Evolutionary conservation across 2,797 vertebrate species (phyloP), one percentile per base, ranked within the genome.

Genomic region (Sebastes minor): DNA sequence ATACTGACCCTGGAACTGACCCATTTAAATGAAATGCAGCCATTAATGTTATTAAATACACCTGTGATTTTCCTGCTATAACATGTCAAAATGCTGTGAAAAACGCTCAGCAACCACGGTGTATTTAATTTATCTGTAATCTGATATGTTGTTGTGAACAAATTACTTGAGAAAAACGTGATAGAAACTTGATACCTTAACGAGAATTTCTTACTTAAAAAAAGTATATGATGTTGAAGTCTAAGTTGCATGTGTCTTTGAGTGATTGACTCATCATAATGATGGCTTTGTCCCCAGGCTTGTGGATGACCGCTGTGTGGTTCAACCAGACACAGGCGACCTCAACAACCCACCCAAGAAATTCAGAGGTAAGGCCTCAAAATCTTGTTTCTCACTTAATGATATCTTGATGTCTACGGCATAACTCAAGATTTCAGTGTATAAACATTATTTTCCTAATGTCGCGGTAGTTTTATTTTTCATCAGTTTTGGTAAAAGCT

Each of bases 271-370:
- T 86, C 49, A 59, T 62, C 67, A 16, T 69, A 33, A 57, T 79
- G 27, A 56, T 23, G 59, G 32, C 60, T 85, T 83, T 94, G 59
- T 94, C 88, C 87, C 27, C 94, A 99, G 99, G 88, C 96, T 99
- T 85, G 99, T 99, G 84, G 99, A 99, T 86, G 99, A 99, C 79
- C 97, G 99, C 30, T 99, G 98, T 89, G 99, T 99, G 69, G 98
- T 99, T 2, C 98, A 99, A 90, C 99, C 99, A 57, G 98, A 99
- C 90, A 95, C 98, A 1, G 99, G 99, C 1, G 98, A 99, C 93
- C 98, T 99, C 84, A 98, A 97, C 94, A 99, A 98, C 86, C 99
- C 99, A 42, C 99, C 99, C 76, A 99, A 99, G 95, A 99, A 99
- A 93, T 99, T 99, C 94, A 86, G 99, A 97, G 99, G 99, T 99